These are phyloP conservation scores for Trematomus bernacchii DNA, from an alignment of 2,797 vertebrate genomes.

Conservation along the genomic window DNA sequence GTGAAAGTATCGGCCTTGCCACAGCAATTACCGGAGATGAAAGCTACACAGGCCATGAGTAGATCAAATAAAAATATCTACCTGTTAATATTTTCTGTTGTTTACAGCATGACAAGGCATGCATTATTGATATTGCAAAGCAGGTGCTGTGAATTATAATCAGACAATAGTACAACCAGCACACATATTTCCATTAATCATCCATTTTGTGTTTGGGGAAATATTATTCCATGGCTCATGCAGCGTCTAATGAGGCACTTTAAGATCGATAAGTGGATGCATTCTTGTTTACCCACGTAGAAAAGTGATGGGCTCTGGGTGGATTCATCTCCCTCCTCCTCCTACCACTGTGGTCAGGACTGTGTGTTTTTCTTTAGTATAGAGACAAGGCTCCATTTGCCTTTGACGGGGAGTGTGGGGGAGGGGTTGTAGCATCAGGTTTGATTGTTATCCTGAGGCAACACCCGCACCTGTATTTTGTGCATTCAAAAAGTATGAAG, in stretches of 20 bases:
- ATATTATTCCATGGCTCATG: constrained; percentile 49
- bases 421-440: constrained; percentile 69
- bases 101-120: constrained; percentile 49
- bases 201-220: constrained; percentile 44
- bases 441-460: constrained; percentile 74
- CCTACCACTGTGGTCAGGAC: constrained; percentile 27
- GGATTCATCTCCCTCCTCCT: constrained; percentile 21
- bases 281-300: constrained; percentile 62
- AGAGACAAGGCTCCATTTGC: no score
- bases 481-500: constrained; percentile 68
- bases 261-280: constrained; percentile 72
- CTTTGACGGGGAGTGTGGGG: neutral
- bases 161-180: constrained; percentile 32
- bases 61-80: constrained; percentile 64
- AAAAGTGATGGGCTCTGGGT: constrained; percentile 42
- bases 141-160: constrained; percentile 38
- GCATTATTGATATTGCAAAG: constrained; percentile 49
- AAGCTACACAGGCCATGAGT: constrained; percentile 52
- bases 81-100: constrained; percentile 60
- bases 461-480: constrained; percentile 67
- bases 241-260: constrained; percentile 69
- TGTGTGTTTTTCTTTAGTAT: constrained; percentile 29
- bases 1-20: constrained; percentile 46
- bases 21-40: constrained; percentile 69
- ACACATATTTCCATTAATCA: constrained; percentile 56